Evolutionary conservation across 2,113 vertebrate species (phyloP).

Genomic region (Microcebus jonahi): DNA sequence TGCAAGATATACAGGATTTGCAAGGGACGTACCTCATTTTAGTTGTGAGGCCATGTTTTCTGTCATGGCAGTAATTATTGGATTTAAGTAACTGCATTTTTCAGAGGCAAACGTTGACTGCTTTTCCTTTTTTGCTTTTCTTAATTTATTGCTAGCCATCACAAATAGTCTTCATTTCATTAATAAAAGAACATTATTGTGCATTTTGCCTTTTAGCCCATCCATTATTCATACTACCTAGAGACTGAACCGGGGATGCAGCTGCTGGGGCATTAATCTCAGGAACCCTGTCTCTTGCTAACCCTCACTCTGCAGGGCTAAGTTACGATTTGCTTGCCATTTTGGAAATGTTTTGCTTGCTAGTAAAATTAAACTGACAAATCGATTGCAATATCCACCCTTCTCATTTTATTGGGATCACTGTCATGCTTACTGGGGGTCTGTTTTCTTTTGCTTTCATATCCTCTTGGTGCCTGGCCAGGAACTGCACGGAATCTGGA

Average conservation of each 20-base stretch:
- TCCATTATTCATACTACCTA: constrained; percentile 86
- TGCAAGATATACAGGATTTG: constrained; percentile 47
- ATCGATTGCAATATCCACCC: background rate
- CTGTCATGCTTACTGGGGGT: background rate
- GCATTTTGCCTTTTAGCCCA: constrained; percentile 81
- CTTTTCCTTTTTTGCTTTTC: constrained; percentile 74
- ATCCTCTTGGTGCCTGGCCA: background rate
- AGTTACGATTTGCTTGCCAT: constrained; percentile 70
- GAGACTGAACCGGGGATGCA: constrained; percentile 77
- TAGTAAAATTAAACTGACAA: constrained; percentile 63
- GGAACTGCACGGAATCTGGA: background rate
- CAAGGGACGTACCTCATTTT: constrained; percentile 72
- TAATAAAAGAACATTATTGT: constrained; percentile 86
- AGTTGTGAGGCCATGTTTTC: constrained; percentile 61
- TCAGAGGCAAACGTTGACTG: constrained; percentile 72
- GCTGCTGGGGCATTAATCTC: constrained; percentile 81
- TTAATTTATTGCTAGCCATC: constrained; percentile 83
- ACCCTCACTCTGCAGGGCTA: constrained; percentile 62
- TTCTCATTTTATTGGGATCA: constrained; percentile 41
- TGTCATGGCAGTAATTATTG: constrained; percentile 78
- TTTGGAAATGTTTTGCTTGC: constrained; percentile 59
- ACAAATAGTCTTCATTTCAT: constrained; percentile 85
- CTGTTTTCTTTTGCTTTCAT: constrained; percentile 24
- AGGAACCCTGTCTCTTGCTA: constrained; percentile 48
- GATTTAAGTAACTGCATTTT: constrained; percentile 81